Conservation (phyloP, 2,113 vertebrate genomes). For the Proteles cristata region DNA sequence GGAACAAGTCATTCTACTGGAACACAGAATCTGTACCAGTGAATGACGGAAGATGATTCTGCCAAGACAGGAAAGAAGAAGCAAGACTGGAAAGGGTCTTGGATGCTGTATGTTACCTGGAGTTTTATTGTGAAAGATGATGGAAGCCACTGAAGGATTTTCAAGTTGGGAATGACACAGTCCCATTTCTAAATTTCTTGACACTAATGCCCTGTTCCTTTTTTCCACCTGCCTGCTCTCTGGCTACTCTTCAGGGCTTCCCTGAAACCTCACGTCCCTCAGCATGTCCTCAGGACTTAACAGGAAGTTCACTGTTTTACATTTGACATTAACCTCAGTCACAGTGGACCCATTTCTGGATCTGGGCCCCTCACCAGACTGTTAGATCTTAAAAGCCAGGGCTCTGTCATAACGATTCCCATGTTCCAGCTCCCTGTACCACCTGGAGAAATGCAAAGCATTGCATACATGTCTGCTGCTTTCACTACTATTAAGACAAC, state of each 20-base stretch:
- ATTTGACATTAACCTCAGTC: background rate
- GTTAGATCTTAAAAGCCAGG: background rate
- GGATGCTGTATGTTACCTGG: too few species aligned
- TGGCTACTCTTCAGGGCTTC: background rate
- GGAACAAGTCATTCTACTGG: background rate
- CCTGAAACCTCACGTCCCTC: background rate
- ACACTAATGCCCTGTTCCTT: background rate
- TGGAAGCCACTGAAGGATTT: background rate
- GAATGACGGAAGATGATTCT: background rate
- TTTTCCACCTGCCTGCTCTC: background rate
- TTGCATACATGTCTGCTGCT: background rate
- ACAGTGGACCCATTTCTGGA: background rate
- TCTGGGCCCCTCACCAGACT: background rate
- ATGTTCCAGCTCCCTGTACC: fast-evolving
- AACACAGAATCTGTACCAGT: background rate
- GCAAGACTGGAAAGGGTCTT: background rate
- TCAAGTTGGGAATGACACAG: background rate
- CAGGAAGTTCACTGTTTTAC: background rate
- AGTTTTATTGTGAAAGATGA: background rate
- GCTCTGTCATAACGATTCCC: background rate
- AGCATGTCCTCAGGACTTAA: background rate
- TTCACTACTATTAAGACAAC: background rate
- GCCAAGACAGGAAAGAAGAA: background rate
- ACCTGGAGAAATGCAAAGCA: background rate
- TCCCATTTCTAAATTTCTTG: background rate